A percentile compares a stretch with the other conserved stretches of the same genome.
These are phyloP conservation scores for Pogona vitticeps DNA, from an alignment of 2,113 vertebrate genomes.

Conservation along the genomic window DNA sequence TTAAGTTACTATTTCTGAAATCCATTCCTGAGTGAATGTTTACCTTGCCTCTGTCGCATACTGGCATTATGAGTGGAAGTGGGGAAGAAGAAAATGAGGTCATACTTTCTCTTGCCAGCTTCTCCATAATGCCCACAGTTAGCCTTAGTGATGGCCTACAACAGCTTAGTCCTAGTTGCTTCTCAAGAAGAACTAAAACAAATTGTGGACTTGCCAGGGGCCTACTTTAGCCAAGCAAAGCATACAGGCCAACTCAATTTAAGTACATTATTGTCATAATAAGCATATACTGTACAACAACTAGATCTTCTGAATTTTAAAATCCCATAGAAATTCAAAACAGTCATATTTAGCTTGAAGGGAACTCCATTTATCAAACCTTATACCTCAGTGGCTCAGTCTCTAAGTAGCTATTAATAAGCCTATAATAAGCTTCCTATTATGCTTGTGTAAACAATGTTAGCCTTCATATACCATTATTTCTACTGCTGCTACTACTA, in stretches of 20 bases:
- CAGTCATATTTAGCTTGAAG: no score
- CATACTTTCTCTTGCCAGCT: background rate
- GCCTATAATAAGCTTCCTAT: no score
- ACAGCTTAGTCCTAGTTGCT: background rate
- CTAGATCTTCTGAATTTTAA: no score
- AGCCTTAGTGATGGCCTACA: background rate
- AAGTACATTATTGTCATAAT: background rate
- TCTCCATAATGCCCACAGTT: background rate
- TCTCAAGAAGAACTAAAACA: background rate
- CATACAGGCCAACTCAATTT: background rate
- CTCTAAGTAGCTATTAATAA: no score
- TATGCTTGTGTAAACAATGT: no score
- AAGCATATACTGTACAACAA: background rate
- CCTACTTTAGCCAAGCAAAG: background rate
- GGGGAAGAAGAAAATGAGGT: background rate
- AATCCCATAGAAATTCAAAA: no score
- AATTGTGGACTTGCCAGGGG: background rate
- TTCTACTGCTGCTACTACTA: no score
- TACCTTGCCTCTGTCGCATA: no score
- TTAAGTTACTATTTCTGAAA: background rate
- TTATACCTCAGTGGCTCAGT: no score
- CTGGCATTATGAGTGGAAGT: background rate
- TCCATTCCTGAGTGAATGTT: background rate
- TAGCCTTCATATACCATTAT: no score
- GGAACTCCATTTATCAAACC: no score